Base-by-base conservation (phyloP, 2,888 invertebrate species). In the Drosophila buzzatii region DNA sequence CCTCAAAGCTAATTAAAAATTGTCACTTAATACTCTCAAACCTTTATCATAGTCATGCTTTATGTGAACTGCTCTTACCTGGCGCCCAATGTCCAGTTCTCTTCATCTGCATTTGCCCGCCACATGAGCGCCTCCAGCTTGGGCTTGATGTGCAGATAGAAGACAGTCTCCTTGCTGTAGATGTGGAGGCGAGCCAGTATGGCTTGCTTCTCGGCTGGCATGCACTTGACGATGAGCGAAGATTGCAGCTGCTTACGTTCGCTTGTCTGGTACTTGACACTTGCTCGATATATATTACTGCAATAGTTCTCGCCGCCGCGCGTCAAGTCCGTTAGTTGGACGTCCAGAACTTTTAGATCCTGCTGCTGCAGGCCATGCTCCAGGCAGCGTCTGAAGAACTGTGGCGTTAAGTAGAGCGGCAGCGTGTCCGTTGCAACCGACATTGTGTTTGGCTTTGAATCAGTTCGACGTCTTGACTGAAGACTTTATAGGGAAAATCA, bases 141-240 rank as follows among this genome's bases (percentile, higher is more conserved):
- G 0, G 94, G 93, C 64, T 93, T 91, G 31, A 93, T 92, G 70
- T 91, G 91, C 82, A 90, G 79, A 66, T 82, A 94, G 91, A 94
- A 93, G 58, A 92, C 79, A 3, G 90, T 92, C 81, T 94, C 94
- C 76, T 93, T 94, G 52, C 90, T 91, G 72, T 94, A 94, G 33
- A 94, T 92, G 44, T 93, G 91, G 2, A 93, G 69, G 2, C 93
- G 93, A 71, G 83, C 93, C 63, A 93, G 89, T 9, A 93, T 90
- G 1, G 88, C 85, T 53, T 92, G 92, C 47, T 94, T 94, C 35
- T 90, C 86, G 41, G 82, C 79, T 4, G 92, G 92, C 90, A 93
- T 86, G 59, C 86, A 91, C 60, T 92, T 93, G 4, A 92, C 83
- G 44, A 81, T 85, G 31, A 92, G 61, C 2, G 85, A 83, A 2